Evolutionary conservation across 2,888 invertebrate species (phyloP).

Genomic region (Beris morrisii): DNA sequence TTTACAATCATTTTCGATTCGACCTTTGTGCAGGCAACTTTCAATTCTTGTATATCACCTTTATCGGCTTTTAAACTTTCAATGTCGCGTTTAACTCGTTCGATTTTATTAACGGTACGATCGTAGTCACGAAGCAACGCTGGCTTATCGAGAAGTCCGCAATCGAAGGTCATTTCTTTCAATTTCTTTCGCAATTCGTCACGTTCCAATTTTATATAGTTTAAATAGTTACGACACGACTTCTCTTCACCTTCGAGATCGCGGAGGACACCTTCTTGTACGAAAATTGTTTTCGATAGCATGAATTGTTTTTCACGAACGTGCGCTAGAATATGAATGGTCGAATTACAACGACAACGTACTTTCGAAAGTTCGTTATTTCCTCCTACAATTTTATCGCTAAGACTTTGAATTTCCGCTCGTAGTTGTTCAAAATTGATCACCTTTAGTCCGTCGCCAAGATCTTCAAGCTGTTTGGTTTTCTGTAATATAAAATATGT

Average conservation of each 20-base stretch:
- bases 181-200: constrained; percentile 41
- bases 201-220: constrained; percentile 44
- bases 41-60: constrained; percentile 11
- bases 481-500: constrained; percentile 41
- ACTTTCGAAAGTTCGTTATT: constrained; percentile 46
- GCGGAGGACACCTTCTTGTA: constrained; percentile 34
- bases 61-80: constrained; percentile 37
- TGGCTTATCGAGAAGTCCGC: constrained; percentile 49
- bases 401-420: constrained; percentile 46
- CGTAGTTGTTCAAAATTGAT: constrained; percentile 47
- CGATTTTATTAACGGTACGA: constrained; percentile 41
- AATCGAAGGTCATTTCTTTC: constrained; percentile 44
- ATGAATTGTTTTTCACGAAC: constrained; percentile 47
- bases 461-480: constrained; percentile 45
- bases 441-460: constrained; percentile 47
- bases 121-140: constrained; percentile 49
- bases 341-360: constrained; percentile 43
- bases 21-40: neutral
- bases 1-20: constrained; percentile 6
- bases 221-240: constrained; percentile 41
- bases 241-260: constrained; percentile 2
- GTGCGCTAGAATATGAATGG: constrained; percentile 48
- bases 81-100: constrained; percentile 32
- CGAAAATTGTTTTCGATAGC: constrained; percentile 37
- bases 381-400: constrained; percentile 52